Evolutionary conservation across 2,113 vertebrate genomes (phyloP), one percentile per base, ranked within the genome.

Genomic region (Elanus axillaris): DNA sequence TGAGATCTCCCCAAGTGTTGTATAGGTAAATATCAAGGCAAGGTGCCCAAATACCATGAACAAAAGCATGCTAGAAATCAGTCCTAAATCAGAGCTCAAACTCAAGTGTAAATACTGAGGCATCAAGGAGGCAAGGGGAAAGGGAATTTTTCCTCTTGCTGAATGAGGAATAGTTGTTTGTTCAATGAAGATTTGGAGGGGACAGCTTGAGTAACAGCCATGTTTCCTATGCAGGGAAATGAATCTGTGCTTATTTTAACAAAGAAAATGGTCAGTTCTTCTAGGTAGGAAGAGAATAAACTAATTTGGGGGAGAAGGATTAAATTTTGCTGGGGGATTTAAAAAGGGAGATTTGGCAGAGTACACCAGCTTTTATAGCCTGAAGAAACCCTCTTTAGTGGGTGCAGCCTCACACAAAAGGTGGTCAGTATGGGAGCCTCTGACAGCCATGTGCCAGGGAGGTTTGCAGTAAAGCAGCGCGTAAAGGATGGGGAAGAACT

Each of bases 11-110:
- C 16, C 22, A 22, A 4, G 16, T 17, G 27, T 3, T 21, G 13
- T 19, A 5, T 8, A n/a, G 43, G 72, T 32, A n/a, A 63, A 34
- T 26, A 27, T 0, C 0, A 2, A 76, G 40, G 9, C 31, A 48
- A 25, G n/a, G 32, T 62, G 34, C 62, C 36, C 48, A 31, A 45
- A 45, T 34, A 45, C 23, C 19, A 15, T 59, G 55, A 13, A 14
- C 4, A 23, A 27, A 82, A 29, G 17, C 7, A 0, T 64, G 34
- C 40, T 86, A 66, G 62, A 63, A 76, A 42, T 50, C 56, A 31
- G 6, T 11, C 55, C 68, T 47, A 60, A 68, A 31, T 38, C 27
- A 29, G 63, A 81, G 56, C 45, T 78, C 9, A 6, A 9, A 20
- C 23, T 80, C 10, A 5, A 42, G 6, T 58, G 31, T 34, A 53